Evolutionary conservation across 2,113 vertebrate genomes (phyloP), one percentile per base, ranked within the genome.

Genomic region (Nothobranchius kuhntae): DNA sequence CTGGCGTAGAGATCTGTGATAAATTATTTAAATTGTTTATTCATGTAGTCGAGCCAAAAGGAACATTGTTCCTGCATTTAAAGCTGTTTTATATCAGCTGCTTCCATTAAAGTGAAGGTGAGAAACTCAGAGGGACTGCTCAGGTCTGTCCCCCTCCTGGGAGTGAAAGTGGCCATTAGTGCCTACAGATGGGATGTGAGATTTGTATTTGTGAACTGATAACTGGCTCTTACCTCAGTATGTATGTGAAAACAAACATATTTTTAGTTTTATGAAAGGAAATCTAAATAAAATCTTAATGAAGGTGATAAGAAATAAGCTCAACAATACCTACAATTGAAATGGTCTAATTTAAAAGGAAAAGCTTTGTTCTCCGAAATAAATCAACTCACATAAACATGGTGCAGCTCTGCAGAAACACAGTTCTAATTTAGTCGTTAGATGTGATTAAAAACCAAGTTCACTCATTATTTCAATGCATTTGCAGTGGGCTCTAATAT

Each of bases 11-110:
- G 62, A 61, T 36, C 46, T 11, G 9, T 51, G 13, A 51, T 66
- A 44, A 78, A 67, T 72, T 58, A 62, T 71, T 57, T 21, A 72
- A 66, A 21, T 61, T 15, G 1, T 7, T 57, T 6, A 35, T 57
- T 47, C n/a, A 47, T 67, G 21, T 47, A 36, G 44, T 58, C 24
- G 17, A 21, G 55, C 51, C 35, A 65, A 65, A n/a, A 56, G 68
- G 36, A 35, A 48, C 21, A 46, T 15, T 21, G 51, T 42, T 24
- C 56, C 30, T 42, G 64, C 53, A 62, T 14, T 60, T 38, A 54
- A 57, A 38, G 13, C 30, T 24, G 26, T 30, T 21, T 38, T 45
- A 14, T 11, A 36, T 30, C 38, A 13, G 24, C 14, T 21, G 14
- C n/a, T 56, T 38, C 53, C 21, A 63, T 67, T 45, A 52, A 51